Conservation (phyloP, 2,888 invertebrate genomes). For the Elegia similella region DNA sequence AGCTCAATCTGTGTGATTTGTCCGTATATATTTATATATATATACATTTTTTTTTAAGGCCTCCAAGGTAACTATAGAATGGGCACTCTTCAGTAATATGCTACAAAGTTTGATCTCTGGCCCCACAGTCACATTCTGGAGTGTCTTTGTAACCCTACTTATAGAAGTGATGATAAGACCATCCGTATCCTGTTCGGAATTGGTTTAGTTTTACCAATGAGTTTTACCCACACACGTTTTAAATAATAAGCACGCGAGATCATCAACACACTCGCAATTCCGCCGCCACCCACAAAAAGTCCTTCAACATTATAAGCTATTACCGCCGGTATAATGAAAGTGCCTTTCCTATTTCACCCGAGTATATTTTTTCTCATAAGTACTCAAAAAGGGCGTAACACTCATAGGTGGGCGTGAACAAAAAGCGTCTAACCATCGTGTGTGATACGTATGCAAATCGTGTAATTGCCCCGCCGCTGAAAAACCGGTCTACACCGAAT, state of each 20-base stretch:
- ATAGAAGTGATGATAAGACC: too few species aligned
- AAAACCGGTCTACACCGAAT: conserved; percentile 19
- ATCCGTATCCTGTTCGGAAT: too few species aligned
- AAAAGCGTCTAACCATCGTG: conserved; percentile 28
- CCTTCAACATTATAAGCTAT: conserved; percentile 29
- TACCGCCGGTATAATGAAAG: conserved; percentile 11
- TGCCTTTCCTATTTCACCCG: conserved; percentile 13
- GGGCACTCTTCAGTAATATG: too few species aligned
- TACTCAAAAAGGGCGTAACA: conserved; percentile 34
- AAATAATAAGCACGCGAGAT: not conserved
- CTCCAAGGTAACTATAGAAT: too few species aligned
- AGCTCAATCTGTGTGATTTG: too few species aligned
- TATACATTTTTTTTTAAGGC: too few species aligned
- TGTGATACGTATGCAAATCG: conserved; percentile 58
- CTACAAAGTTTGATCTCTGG: too few species aligned
- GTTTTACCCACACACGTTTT: not conserved
- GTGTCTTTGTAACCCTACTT: too few species aligned
- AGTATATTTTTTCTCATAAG: conserved; percentile 15
- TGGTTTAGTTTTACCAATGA: too few species aligned
- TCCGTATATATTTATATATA: too few species aligned
- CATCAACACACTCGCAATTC: not conserved
- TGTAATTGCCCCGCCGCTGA: conserved; percentile 47
- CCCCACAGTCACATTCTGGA: too few species aligned
- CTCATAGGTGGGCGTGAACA: conserved; percentile 31
- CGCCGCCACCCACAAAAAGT: conserved; percentile 6